phyloP scores from a whole-genome alignment of 1,140 invertebrate species.

The Nephotettix cincticeps region DNA sequence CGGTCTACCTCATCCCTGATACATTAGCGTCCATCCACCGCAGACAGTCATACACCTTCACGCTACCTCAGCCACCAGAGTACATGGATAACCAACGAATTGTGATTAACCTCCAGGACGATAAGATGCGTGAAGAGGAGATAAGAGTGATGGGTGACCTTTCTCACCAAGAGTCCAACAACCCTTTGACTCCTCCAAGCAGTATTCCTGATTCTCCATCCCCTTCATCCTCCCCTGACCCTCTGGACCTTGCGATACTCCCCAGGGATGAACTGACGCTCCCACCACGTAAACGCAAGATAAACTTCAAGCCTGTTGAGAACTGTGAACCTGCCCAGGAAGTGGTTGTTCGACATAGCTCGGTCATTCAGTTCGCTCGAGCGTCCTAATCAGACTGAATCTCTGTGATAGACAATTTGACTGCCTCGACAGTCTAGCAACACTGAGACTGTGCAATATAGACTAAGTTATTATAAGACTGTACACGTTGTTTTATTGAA shows the following conservation, averaged over 20 bases:
- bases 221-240: constrained; percentile 55
- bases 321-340: constrained; percentile 46
- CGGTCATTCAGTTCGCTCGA: constrained; percentile 79
- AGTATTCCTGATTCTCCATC: constrained; percentile 52
- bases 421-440: background rate
- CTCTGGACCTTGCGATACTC: constrained; percentile 54
- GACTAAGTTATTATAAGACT: constrained; percentile 18
- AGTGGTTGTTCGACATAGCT: constrained; percentile 61
- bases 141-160: background rate
- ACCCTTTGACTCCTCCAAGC: constrained; percentile 59
- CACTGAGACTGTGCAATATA: constrained; percentile 21
- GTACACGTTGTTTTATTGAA: background rate
- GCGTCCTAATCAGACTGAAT: constrained; percentile 50
- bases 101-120: constrained; percentile 52
- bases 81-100: constrained; percentile 52
- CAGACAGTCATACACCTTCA: constrained; percentile 19
- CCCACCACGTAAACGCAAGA: constrained; percentile 75
- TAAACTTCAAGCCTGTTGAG: constrained; percentile 71
- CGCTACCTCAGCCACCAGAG: constrained; percentile 26
- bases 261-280: constrained; percentile 62
- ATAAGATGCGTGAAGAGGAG: constrained; percentile 29
- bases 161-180: constrained; percentile 19
- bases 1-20: constrained; percentile 41
- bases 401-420: constrained; percentile 14
- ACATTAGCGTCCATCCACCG: constrained; percentile 36